Conservation (phyloP, 2,888 invertebrate genomes). For the Tipula vernalis region DNA sequence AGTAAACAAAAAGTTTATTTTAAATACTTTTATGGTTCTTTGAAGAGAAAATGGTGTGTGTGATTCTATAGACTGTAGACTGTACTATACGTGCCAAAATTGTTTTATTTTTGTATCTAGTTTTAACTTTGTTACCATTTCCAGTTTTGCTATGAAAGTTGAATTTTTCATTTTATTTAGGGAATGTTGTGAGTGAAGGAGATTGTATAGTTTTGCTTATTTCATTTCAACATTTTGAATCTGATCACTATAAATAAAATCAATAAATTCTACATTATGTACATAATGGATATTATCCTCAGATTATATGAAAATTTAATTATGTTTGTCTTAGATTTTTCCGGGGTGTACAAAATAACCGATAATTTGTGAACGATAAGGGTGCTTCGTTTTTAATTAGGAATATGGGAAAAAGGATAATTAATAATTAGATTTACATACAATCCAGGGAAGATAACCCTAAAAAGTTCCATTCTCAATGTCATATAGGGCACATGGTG, state of each 20-base stretch:
- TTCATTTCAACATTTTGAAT: background rate
- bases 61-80: background rate
- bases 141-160: background rate
- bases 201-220: background rate
- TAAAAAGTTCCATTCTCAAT: too few species aligned
- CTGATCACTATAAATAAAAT: background rate
- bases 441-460: too few species aligned
- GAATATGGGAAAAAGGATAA: too few species aligned
- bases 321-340: background rate
- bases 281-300: background rate
- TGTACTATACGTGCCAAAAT: background rate
- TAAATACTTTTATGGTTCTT: background rate
- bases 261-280: background rate
- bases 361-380: background rate
- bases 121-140: background rate
- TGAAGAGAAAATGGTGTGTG: background rate
- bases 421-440: too few species aligned
- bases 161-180: background rate
- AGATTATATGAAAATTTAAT: background rate
- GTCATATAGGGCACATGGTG: too few species aligned
- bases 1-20: background rate
- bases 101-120: background rate
- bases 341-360: background rate
- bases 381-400: background rate
- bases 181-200: background rate